Percentiles rank a stretch among this genome's conserved stretches.
Evolutionary conservation across 2,888 invertebrate species (phyloP).

Genomic region (Oscheius sp.): DNA sequence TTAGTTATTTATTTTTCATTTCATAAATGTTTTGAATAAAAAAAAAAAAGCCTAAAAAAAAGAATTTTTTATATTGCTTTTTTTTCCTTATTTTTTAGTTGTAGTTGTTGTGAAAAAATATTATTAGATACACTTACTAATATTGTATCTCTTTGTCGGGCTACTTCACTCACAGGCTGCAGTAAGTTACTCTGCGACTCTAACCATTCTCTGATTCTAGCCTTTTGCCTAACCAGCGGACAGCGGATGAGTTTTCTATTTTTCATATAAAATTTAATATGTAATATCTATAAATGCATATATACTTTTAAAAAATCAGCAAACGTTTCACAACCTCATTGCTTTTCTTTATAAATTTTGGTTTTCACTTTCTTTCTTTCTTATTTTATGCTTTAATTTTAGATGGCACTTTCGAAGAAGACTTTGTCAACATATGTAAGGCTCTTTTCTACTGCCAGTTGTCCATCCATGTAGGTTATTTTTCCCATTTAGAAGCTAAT

Average conservation of each 20-base stretch:
- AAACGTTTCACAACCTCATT: background rate
- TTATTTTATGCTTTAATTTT: background rate
- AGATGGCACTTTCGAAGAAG: too few species aligned
- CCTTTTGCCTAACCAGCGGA: constrained; percentile 1
- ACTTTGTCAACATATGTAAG: constrained; percentile 6
- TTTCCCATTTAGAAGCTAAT: background rate
- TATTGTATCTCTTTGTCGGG: too few species aligned
- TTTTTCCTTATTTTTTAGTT: too few species aligned
- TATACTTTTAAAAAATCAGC: background rate
- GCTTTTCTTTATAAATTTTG: background rate
- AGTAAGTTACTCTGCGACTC: constrained; percentile 27
- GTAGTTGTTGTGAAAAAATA: too few species aligned
- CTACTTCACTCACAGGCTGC: too few species aligned
- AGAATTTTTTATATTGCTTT: too few species aligned
- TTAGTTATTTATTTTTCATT: too few species aligned
- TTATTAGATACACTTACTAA: too few species aligned
- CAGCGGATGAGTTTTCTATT: background rate
- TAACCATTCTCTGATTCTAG: constrained; percentile 6
- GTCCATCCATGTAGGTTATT: constrained; percentile 13
- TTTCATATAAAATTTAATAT: background rate
- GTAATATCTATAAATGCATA: background rate
- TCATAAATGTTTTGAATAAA: too few species aligned
- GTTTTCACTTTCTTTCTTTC: background rate
- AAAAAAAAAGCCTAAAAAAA: too few species aligned
- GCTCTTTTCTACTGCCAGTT: constrained; percentile 15